Conservation (phyloP, 2,797 vertebrate genomes). For the Tragopan temminckii region DNA sequence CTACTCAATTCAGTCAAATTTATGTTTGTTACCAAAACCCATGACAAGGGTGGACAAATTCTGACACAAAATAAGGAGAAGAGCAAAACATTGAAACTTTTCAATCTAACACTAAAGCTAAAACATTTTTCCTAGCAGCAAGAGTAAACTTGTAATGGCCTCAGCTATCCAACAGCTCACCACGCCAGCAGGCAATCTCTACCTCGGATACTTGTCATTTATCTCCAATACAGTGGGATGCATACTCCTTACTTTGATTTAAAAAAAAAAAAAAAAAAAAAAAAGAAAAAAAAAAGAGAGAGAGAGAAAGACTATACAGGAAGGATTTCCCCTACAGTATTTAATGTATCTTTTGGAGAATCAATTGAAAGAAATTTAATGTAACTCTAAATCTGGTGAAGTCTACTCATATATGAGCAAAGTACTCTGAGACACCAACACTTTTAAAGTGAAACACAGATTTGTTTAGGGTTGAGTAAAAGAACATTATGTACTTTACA, state of each 20-base stretch:
- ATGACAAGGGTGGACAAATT: background rate
- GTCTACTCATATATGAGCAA: background rate
- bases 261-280: too few species aligned
- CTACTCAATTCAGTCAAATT: background rate
- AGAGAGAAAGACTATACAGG: background rate
- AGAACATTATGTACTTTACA: background rate
- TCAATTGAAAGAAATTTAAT: background rate
- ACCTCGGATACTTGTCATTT: background rate
- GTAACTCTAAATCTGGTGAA: background rate
- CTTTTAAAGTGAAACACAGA: background rate
- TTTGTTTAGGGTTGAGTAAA: background rate
- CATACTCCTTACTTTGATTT: background rate
- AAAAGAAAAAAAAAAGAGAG: too few species aligned
- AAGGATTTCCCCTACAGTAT: background rate
- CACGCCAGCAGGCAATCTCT: background rate
- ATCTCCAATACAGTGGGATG: background rate
- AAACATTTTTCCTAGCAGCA: background rate
- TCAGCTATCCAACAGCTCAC: background rate
- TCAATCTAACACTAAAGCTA: background rate
- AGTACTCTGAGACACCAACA: background rate
- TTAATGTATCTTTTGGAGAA: background rate
- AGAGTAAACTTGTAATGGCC: background rate
- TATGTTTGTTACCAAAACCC: background rate
- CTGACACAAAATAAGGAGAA: background rate
- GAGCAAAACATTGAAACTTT: background rate